Percentiles rank a stretch among this genome's conserved stretches.
Conservation (phyloP, 2,888 invertebrate genomes). For the Limulus polyphemus region DNA sequence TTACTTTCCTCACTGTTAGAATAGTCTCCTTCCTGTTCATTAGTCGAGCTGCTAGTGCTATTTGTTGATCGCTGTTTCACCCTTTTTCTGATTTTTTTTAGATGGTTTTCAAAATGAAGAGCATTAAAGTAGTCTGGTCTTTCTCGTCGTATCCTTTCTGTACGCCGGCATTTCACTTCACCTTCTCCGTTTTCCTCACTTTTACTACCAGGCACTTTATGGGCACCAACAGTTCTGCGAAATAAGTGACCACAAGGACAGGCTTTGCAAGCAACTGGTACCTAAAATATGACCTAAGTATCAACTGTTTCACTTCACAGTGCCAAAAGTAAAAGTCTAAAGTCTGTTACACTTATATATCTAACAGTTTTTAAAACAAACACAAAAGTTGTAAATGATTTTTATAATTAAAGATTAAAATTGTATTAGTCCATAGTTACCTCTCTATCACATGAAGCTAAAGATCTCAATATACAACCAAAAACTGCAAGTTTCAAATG, state of each 20-base stretch:
- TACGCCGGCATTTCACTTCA: conserved; percentile 48
- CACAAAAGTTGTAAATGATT: no score
- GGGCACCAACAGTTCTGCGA: conserved; percentile 50
- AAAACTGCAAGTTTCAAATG: no score
- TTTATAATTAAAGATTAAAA: no score
- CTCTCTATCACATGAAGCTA: no score
- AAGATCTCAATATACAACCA: no score
- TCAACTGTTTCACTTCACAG: background rate
- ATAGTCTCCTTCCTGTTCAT: conserved; percentile 20
- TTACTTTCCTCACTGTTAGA: conserved; percentile 22
- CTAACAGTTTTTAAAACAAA: no score
- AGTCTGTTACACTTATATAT: no score
- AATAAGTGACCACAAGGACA: conserved; percentile 73
- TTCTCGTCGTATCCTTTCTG: conserved; percentile 57
- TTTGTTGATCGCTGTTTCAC: conserved; percentile 12
- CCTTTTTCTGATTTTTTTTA: conserved; percentile 36
- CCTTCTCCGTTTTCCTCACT: conserved; percentile 34
- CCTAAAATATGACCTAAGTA: conserved; percentile 41
- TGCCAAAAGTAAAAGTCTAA: no score
- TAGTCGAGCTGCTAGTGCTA: conserved; percentile 8
- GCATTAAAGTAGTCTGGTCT: conserved; percentile 74
- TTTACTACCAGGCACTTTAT: conserved; percentile 18
- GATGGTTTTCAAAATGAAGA: conserved; percentile 62
- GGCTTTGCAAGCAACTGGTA: conserved; percentile 69
- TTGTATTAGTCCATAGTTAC: no score